Conservation (phyloP, 2,888 invertebrate genomes). For the Drosophila borborema region DNA sequence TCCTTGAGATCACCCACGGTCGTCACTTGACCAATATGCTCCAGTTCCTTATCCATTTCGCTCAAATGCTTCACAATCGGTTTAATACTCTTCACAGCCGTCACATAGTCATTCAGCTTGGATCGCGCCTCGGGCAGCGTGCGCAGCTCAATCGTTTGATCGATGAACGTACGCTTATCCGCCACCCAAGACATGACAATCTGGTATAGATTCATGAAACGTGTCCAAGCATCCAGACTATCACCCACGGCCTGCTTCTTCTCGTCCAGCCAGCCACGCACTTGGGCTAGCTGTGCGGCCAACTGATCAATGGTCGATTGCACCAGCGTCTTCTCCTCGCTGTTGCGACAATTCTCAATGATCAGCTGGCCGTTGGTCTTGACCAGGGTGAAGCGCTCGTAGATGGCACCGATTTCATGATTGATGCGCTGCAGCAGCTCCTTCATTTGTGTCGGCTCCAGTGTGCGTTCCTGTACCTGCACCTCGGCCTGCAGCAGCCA, state of each 20-base stretch:
- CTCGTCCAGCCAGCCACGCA: constrained; percentile 92
- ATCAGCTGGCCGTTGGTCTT: constrained; percentile 92
- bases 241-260: constrained; percentile 94
- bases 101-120: constrained; percentile 94
- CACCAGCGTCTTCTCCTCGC: constrained; percentile 91
- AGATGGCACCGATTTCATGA: constrained; percentile 89
- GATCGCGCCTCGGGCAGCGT: constrained; percentile 93
- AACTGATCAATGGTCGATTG: constrained; percentile 91
- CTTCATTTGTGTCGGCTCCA: constrained; percentile 91
- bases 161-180: constrained; percentile 92
- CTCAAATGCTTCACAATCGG: constrained; percentile 94
- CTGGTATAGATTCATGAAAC: constrained; percentile 93
- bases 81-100: constrained; percentile 95
- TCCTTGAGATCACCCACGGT: constrained; percentile 94
- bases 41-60: constrained; percentile 96
- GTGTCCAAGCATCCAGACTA: constrained; percentile 94
- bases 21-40: constrained; percentile 92
- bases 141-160: constrained; percentile 91
- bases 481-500: constrained; percentile 95
- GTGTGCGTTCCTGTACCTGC: constrained; percentile 92
- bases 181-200: constrained; percentile 93
- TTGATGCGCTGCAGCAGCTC: constrained; percentile 92
- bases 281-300: constrained; percentile 91
- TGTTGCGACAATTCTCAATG: constrained; percentile 92
- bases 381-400: constrained; percentile 91